These are phyloP conservation scores for Xylophagus ater DNA, from an alignment of 2,888 invertebrate species.

Conservation along the genomic window DNA sequence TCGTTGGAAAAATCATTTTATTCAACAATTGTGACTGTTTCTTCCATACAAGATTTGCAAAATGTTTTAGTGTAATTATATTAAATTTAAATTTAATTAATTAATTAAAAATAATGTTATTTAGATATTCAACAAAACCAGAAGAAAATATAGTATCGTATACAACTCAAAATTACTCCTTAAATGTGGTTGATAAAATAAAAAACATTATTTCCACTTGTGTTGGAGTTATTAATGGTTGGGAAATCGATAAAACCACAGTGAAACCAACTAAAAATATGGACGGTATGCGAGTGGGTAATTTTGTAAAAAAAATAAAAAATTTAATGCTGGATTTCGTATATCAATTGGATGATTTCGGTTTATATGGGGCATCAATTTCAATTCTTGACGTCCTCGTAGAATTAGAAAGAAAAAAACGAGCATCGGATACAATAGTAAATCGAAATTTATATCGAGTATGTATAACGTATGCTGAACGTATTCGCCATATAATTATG, in stretches of 20 bases:
- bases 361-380: conserved; percentile 47
- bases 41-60: conserved; percentile 39
- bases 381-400: conserved; percentile 49
- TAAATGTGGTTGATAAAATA: conserved; percentile 1
- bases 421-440: conserved; percentile 40
- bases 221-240: conserved; percentile 15
- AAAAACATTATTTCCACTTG: conserved; percentile 11
- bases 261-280: conserved; percentile 24
- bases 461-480: conserved; percentile 30
- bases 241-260: conserved; percentile 24
- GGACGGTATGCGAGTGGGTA: conserved; percentile 21
- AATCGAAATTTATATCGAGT: conserved; percentile 26
- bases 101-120: not conserved
- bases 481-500: conserved; percentile 44
- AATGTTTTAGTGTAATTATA: conserved; percentile 37
- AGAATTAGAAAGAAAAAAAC: conserved; percentile 51
- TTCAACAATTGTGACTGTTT: conserved; percentile 58
- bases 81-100: not conserved
- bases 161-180: not conserved
- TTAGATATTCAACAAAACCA: conserved; percentile 47
- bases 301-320: conserved; percentile 40
- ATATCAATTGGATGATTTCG: conserved; percentile 43
- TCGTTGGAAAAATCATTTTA: conserved; percentile 63
- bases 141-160: conserved; percentile 33
- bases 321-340: conserved; percentile 42